Conservation (phyloP, 2,888 invertebrate genomes). For the Chrysopilus asiliformis region DNA sequence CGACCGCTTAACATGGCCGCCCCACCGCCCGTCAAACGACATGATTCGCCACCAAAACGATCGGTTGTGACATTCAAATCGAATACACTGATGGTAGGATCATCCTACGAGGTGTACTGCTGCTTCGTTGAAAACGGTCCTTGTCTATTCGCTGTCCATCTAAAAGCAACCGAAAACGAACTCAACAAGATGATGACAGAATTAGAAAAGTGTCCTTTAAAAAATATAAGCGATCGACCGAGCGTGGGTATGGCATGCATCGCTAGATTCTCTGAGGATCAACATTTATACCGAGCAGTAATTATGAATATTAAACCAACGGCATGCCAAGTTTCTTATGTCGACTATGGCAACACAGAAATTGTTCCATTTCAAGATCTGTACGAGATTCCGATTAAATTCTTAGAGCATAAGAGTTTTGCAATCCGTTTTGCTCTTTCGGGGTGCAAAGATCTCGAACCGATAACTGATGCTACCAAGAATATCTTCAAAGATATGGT, state of each 20-base stretch:
- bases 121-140: slow-evolving; percentile 72
- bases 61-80: slow-evolving; percentile 28
- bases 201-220: slow-evolving; percentile 49
- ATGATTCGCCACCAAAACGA: slow-evolving; percentile 29
- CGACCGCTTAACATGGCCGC: too few species aligned
- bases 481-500: slow-evolving; percentile 58
- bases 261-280: slow-evolving; percentile 55
- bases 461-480: slow-evolving; percentile 45
- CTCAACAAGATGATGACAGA: slow-evolving; percentile 57
- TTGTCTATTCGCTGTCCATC: slow-evolving; percentile 60
- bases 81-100: slow-evolving; percentile 39
- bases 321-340: slow-evolving; percentile 63
- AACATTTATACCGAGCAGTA: slow-evolving; percentile 59
- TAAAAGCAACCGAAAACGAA: slow-evolving; percentile 45
- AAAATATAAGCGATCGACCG: slow-evolving; percentile 51
- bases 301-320: slow-evolving; percentile 58
- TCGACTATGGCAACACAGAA: slow-evolving; percentile 70
- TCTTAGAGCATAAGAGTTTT: slow-evolving; percentile 56
- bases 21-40: too few species aligned
- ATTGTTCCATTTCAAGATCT: slow-evolving; percentile 54
- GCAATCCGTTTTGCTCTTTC: slow-evolving; percentile 61
- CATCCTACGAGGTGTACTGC: slow-evolving; percentile 53
- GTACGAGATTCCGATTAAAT: slow-evolving; percentile 60
- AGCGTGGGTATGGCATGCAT: slow-evolving; percentile 65
- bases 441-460: slow-evolving; percentile 49